These are phyloP conservation scores for Chelonia mydas DNA, from an alignment of 2,797 vertebrate genomes.

Conservation along the genomic window DNA sequence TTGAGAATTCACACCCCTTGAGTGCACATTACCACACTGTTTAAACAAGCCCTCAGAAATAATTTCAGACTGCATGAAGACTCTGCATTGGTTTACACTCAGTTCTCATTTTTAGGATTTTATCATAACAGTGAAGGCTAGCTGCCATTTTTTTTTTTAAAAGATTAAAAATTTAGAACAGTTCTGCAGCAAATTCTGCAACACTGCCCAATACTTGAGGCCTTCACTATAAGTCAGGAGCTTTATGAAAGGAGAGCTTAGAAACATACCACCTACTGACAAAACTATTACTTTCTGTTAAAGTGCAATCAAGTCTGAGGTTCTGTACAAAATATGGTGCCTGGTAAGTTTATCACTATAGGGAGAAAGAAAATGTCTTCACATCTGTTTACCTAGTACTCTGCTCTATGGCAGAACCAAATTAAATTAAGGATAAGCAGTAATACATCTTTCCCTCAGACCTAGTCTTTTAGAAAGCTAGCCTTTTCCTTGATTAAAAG, in stretches of 20 bases:
- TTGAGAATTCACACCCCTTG: background rate
- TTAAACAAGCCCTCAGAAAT: background rate
- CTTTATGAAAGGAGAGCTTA: conserved; percentile 37
- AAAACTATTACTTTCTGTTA: conserved; percentile 54
- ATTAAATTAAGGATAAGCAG: background rate
- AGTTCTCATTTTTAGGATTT: background rate
- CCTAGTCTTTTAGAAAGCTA: background rate
- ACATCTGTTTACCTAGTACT: background rate
- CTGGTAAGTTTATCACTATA: background rate
- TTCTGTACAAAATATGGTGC: conserved; percentile 43
- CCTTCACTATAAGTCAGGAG: background rate
- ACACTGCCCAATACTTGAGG: background rate
- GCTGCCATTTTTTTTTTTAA: background rate
- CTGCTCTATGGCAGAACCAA: background rate
- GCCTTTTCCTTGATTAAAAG: background rate
- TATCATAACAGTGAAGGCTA: background rate
- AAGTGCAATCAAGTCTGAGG: conserved; percentile 21
- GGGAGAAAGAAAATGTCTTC: background rate
- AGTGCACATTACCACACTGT: background rate
- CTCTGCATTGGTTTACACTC: background rate
- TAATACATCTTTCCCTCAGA: background rate
- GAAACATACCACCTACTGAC: conserved; percentile 11
- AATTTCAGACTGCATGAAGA: background rate
- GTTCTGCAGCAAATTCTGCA: background rate
- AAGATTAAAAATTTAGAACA: background rate